These are phyloP conservation scores for Pteromalus puparum DNA, from an alignment of 1,140 invertebrate species.

Conservation along the genomic window DNA sequence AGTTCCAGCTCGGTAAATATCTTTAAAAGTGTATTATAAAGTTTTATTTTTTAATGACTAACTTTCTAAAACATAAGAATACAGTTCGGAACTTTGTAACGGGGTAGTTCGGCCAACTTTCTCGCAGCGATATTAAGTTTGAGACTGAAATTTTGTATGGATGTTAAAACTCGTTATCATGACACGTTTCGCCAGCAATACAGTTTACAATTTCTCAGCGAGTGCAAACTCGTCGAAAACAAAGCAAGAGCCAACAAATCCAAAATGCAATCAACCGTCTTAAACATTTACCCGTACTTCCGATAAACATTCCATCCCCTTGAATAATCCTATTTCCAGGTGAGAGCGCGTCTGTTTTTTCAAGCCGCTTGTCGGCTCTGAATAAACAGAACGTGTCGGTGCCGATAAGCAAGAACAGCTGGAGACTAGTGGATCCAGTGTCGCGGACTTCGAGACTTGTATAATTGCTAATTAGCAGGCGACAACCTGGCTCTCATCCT, in stretches of 20 bases:
- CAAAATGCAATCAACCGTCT: neutral
- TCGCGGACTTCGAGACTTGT: constrained; percentile 4
- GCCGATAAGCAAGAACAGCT: neutral
- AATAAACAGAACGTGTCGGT: neutral
- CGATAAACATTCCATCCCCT: neutral
- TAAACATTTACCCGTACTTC: neutral
- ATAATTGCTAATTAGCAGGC: neutral
- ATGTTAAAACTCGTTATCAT: neutral
- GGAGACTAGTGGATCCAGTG: neutral
- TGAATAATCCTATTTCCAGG: neutral
- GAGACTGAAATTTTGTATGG: neutral
- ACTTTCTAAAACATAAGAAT: neutral
- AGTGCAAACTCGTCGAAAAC: neutral
- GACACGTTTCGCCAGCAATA: neutral
- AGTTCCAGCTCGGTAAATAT: neutral
- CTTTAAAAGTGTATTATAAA: constrained; percentile 5
- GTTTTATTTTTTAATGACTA: constrained; percentile 17
- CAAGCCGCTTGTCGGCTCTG: neutral
- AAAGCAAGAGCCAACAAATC: neutral
- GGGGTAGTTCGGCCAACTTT: neutral
- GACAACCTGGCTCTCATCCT: neutral
- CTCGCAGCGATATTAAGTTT: neutral
- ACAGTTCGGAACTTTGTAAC: neutral
- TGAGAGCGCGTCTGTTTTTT: neutral
- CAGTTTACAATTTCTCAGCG: neutral